phyloP scores from a whole-genome alignment of 2,113 vertebrate species.

The Acanthochromis polyacanthus region DNA sequence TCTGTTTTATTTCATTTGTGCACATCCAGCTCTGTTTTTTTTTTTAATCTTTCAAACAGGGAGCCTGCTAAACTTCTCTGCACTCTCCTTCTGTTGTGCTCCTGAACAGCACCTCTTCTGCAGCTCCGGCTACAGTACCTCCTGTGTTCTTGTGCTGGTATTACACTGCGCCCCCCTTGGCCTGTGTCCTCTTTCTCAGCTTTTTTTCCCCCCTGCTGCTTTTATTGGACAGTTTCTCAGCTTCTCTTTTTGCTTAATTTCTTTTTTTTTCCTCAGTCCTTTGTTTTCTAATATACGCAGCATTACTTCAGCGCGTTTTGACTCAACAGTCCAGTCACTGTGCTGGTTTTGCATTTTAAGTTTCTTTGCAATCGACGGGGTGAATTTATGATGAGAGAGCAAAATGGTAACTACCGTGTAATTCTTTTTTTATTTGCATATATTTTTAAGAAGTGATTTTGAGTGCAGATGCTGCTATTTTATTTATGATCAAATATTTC shows the following conservation, averaged over 20 bases:
- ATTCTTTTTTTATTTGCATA: conserved; percentile 50
- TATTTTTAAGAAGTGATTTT: conserved; percentile 46
- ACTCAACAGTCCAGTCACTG: conserved; percentile 59
- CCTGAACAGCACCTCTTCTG: conserved; percentile 67
- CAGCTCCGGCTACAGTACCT: conserved; percentile 79
- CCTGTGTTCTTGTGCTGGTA: conserved; percentile 81
- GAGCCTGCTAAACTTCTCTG: conserved; percentile 68
- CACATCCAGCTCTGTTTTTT: conserved; percentile 14
- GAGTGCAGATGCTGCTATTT: conserved; percentile 1
- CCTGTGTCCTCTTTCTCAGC: conserved; percentile 64
- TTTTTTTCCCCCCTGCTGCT: conserved; percentile 56
- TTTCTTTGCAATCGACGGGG: conserved; percentile 71
- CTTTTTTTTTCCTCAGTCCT: conserved; percentile 28
- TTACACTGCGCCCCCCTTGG: conserved; percentile 68
- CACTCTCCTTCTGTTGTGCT: conserved; percentile 76
- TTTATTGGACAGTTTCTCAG: conserved; percentile 76
- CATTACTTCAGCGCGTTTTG: conserved; percentile 58
- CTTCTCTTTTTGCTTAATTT: conserved; percentile 54
- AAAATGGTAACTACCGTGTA: conserved; percentile 85
- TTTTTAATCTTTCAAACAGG: conserved; percentile 32
- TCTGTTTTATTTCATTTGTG: conserved; percentile 50
- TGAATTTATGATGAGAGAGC: conserved; percentile 87
- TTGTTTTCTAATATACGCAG: conserved; percentile 50
- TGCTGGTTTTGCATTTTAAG: conserved; percentile 63
- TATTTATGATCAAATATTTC: conserved; percentile 24